Evolutionary conservation across 2,113 vertebrate species (phyloP).

Genomic region (Amblyopsis rosae): DNA sequence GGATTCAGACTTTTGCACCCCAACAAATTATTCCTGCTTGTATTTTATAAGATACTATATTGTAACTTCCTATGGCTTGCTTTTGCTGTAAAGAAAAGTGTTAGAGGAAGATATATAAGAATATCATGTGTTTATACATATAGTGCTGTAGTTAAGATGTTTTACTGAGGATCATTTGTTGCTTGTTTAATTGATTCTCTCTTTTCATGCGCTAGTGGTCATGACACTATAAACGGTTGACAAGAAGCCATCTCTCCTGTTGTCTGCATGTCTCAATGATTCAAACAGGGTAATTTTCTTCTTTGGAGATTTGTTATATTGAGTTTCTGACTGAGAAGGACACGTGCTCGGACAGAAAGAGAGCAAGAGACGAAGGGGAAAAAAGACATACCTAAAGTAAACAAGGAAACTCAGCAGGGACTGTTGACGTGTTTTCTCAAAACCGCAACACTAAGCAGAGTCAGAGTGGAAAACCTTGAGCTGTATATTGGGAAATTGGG

Average conservation of each 20-base stretch:
- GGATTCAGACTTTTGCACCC: too few species aligned
- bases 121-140: neutral
- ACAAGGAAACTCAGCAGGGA: conserved; percentile 48
- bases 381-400: conserved; percentile 66
- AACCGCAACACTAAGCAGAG: conserved; percentile 68
- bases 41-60: too few species aligned
- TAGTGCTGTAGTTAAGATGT: neutral
- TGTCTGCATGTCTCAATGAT: conserved; percentile 36
- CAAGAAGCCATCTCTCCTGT: conserved; percentile 46
- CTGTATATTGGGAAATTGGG: conserved; percentile 75
- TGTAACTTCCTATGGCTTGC: too few species aligned
- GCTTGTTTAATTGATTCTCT: conserved; percentile 51
- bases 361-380: conserved; percentile 26
- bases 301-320: conserved; percentile 48
- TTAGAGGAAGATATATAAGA: neutral
- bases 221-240: conserved; percentile 54
- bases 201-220: conserved; percentile 38
- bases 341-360: conserved; percentile 43
- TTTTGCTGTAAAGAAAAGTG: neutral
- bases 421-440: conserved; percentile 47
- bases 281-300: conserved; percentile 39
- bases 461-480: conserved; percentile 50
- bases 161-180: neutral
- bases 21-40: too few species aligned
- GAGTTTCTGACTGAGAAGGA: conserved; percentile 53